phyloP scores from a whole-genome alignment of 2,888 invertebrate species.

The Scaptomyza cyrtandrae region DNA sequence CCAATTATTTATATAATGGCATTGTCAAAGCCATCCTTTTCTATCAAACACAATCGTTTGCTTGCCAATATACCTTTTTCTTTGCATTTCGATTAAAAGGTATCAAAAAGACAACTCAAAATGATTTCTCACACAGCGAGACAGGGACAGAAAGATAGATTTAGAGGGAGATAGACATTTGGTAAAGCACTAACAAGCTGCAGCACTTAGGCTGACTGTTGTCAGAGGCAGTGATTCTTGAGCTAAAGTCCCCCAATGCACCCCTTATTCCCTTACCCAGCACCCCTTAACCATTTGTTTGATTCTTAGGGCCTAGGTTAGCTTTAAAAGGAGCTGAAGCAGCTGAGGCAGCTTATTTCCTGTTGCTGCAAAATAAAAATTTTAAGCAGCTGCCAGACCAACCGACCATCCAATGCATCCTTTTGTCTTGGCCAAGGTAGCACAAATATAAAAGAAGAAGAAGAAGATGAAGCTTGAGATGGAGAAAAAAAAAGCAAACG shows the following conservation, averaged over 20 bases:
- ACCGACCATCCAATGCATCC: conserved; percentile 55
- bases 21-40: too few species aligned
- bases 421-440: conserved; percentile 67
- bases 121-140: conserved; percentile 74
- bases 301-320: conserved; percentile 63
- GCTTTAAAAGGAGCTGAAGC: conserved; percentile 73
- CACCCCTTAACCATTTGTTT: conserved; percentile 26
- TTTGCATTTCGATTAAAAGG: not conserved
- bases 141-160: conserved; percentile 44
- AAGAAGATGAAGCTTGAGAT: conserved; percentile 7
- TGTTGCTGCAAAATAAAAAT: conserved; percentile 62
- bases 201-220: conserved; percentile 53
- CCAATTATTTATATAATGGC: too few species aligned
- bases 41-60: not conserved
- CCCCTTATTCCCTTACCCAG: not conserved
- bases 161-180: conserved; percentile 20
- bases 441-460: conserved; percentile 3
- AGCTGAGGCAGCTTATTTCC: conserved; percentile 67
- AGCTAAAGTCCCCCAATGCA: not conserved
- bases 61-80: not conserved
- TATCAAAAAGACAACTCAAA: conserved; percentile 61
- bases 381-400: conserved; percentile 57
- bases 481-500: not conserved
- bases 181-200: conserved; percentile 70
- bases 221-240: conserved; percentile 33